Conservation (phyloP, 1,140 invertebrate genomes). For the Dendroctonus ponderosae region DNA sequence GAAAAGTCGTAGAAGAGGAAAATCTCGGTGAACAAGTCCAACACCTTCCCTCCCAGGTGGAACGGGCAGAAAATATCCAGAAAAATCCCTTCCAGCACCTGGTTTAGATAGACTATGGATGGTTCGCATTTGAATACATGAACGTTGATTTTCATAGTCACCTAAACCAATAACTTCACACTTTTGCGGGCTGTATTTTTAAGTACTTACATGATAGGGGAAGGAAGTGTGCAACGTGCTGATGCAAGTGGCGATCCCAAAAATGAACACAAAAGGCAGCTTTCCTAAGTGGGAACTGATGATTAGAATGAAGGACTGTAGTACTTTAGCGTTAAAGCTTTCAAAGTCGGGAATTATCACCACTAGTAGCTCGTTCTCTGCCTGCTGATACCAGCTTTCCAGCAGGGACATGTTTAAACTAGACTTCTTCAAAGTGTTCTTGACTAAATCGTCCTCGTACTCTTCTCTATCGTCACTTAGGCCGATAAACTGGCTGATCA, state of each 20-base stretch:
- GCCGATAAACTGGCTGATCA: constrained; percentile 61
- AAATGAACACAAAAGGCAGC: constrained; percentile 77
- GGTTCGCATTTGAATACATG: constrained; percentile 69
- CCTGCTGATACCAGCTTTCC: constrained; percentile 60
- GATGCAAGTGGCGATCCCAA: constrained; percentile 83
- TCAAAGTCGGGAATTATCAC: constrained; percentile 84
- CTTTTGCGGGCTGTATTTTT: not conserved
- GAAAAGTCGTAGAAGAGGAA: constrained; percentile 91
- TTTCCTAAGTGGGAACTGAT: constrained; percentile 63
- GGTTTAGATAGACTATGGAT: constrained; percentile 62
- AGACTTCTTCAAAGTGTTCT: not conserved
- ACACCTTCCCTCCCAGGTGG: constrained; percentile 75
- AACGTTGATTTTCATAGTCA: constrained; percentile 78
- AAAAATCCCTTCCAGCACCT: constrained; percentile 67
- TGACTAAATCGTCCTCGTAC: constrained; percentile 45
- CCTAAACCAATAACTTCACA: constrained; percentile 39
- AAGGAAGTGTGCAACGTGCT: constrained; percentile 74
- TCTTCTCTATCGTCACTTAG: constrained; percentile 54
- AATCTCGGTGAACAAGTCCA: constrained; percentile 79
- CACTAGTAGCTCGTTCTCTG: constrained; percentile 58
- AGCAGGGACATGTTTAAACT: constrained; percentile 65
- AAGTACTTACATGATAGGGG: constrained; percentile 60
- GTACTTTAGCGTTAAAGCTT: constrained; percentile 66
- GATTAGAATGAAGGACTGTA: constrained; percentile 80
- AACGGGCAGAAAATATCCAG: constrained; percentile 66